Evolutionary conservation across 1,140 invertebrate species (phyloP).

Genomic region (Drosophila neocordata): DNA sequence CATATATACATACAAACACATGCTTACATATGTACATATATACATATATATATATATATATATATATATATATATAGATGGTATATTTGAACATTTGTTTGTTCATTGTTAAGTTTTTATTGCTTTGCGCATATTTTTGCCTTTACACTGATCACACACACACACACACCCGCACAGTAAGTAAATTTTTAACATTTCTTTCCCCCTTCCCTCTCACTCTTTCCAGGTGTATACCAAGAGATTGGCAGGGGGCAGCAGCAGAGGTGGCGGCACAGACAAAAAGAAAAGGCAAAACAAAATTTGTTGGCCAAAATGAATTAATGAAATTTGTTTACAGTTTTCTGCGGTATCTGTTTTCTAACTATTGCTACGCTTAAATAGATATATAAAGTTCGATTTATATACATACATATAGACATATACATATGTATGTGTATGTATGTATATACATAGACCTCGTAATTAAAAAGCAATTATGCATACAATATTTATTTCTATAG

Average conservation of each 20-base stretch:
- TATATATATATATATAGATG: neutral
- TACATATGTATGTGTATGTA: conserved; percentile 6
- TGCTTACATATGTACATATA: conserved; percentile 14
- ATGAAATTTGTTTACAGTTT: conserved; percentile 57
- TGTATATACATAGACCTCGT: conserved; percentile 29
- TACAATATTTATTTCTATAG: conserved; percentile 33
- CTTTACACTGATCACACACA: conserved; percentile 63
- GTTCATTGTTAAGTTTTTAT: conserved; percentile 73
- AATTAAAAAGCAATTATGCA: conserved; percentile 75
- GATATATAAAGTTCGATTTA: conserved; percentile 4
- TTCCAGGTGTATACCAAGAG: neutral
- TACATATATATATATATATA: conserved; percentile 19
- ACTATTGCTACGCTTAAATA: conserved; percentile 31
- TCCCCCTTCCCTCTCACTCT: too few species aligned
- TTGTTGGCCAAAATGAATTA: conserved; percentile 7
- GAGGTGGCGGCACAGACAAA: neutral
- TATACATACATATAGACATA: conserved; percentile 8
- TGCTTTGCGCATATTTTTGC: conserved; percentile 69
- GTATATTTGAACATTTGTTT: conserved; percentile 63
- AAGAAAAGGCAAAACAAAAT: neutral
- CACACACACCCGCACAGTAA: conserved; percentile 13
- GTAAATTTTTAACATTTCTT: conserved; percentile 44
- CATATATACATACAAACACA: conserved; percentile 40
- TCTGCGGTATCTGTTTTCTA: conserved; percentile 42
- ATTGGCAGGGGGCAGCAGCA: neutral